These are phyloP conservation scores for Lontra canadensis DNA, from an alignment of 2,113 vertebrate species.

Conservation along the genomic window DNA sequence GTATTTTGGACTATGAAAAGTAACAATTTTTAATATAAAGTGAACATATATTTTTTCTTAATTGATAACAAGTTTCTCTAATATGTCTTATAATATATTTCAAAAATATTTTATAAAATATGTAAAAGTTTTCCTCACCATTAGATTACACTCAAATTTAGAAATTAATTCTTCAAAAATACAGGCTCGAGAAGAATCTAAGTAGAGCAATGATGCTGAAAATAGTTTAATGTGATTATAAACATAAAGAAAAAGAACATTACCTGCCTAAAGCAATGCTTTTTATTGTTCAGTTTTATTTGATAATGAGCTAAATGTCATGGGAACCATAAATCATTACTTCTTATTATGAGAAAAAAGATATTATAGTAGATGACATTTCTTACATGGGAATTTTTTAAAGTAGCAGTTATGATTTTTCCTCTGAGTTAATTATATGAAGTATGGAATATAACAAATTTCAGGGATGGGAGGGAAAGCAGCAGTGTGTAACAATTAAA, in stretches of 20 bases:
- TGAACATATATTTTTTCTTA: not conserved
- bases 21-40: not conserved
- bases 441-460: not conserved
- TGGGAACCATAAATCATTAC: not conserved
- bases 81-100: not conserved
- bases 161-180: not conserved
- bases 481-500: not conserved
- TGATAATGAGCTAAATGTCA: slow-evolving; percentile 14
- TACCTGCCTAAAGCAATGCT: not conserved
- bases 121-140: not conserved
- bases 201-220: not conserved
- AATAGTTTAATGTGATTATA: not conserved
- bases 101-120: not conserved
- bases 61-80: not conserved
- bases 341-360: not conserved
- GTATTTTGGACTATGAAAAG: not conserved
- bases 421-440: not conserved
- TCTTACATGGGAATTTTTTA: not conserved
- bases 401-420: not conserved
- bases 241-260: not conserved
- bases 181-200: not conserved
- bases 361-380: slow-evolving; percentile 2
- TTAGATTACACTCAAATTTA: not conserved
- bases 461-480: not conserved
- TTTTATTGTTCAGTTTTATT: not conserved